Conservation (phyloP, 2,888 invertebrate genomes). For the Xestoiulus laeticollis region DNA sequence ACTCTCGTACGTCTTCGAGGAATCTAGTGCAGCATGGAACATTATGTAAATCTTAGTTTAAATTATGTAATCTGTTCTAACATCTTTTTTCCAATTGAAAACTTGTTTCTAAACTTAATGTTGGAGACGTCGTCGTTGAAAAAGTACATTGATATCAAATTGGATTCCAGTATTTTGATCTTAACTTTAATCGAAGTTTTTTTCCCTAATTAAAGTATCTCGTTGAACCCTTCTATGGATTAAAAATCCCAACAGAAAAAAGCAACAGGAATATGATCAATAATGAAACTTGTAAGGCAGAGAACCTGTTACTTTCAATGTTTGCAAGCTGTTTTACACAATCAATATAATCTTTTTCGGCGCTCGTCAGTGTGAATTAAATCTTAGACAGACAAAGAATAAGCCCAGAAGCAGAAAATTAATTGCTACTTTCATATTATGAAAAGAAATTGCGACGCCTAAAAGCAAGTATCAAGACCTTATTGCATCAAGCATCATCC, state of each 20-base stretch:
- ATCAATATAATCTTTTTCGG: constrained; percentile 9
- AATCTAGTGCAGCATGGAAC: too few relatives aligned
- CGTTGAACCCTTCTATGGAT: background rate
- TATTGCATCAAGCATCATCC: background rate
- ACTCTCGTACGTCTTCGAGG: background rate
- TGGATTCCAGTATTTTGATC: background rate
- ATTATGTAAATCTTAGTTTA: too few relatives aligned
- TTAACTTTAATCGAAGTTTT: background rate
- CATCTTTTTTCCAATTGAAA: too few relatives aligned
- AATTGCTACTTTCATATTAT: background rate
- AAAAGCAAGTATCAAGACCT: background rate
- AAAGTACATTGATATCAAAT: background rate
- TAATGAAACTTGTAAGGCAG: background rate
- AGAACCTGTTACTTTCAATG: background rate
- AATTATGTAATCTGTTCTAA: too few relatives aligned
- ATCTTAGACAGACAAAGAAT: constrained; percentile 9
- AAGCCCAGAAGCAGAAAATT: background rate
- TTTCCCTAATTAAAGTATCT: background rate
- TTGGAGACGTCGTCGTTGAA: background rate
- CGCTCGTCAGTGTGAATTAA: constrained; percentile 9
- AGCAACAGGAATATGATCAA: constrained; percentile 9
- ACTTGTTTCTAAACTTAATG: background rate
- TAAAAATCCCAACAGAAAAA: background rate
- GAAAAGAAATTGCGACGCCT: background rate
- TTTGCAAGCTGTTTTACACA: background rate